Conservation (phyloP, 2,797 vertebrate genomes). For the Mastacembelus armatus region DNA sequence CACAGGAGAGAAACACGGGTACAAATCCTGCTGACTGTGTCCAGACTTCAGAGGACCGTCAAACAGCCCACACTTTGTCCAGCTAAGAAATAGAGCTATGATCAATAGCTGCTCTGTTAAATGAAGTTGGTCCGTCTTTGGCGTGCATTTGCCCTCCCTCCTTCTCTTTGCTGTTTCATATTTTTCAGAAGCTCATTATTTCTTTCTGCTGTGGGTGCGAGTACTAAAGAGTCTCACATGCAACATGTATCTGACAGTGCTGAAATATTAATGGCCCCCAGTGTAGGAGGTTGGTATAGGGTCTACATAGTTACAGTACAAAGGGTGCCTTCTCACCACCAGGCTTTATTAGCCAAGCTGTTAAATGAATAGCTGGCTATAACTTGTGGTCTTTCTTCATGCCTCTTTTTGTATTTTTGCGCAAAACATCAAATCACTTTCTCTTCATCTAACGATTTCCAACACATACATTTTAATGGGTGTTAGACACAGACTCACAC, state of each 20-base stretch:
- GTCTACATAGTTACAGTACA: conserved; percentile 82
- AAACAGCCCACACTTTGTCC: conserved; percentile 82
- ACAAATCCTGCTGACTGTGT: conserved; percentile 74
- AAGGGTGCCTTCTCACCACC: conserved; percentile 81
- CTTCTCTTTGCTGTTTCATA: conserved; percentile 70
- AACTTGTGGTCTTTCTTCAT: conserved; percentile 53
- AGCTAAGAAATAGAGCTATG: conserved; percentile 67
- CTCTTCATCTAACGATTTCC: conserved; percentile 49
- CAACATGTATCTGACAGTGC: conserved; percentile 80
- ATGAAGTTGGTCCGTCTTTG: conserved; percentile 74
- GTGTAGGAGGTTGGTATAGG: conserved; percentile 83
- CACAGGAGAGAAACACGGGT: conserved; percentile 77
- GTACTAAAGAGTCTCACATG: conserved; percentile 80
- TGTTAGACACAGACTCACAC: conserved; percentile 8
- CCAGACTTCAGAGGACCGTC: conserved; percentile 76
- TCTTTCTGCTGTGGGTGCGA: conserved; percentile 80
- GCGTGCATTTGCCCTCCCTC: conserved; percentile 42
- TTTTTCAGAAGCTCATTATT: conserved; percentile 86
- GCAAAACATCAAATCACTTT: conserved; percentile 66
- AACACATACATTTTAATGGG: conserved; percentile 24
- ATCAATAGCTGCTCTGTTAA: conserved; percentile 84
- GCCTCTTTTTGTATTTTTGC: conserved; percentile 62
- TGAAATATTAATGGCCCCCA: conserved; percentile 86
- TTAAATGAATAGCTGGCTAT: conserved; percentile 79
- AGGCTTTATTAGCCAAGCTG: conserved; percentile 82